Base-by-base conservation (phyloP, 1,140 invertebrate species). In the Lordiphosa clarofinis region DNA sequence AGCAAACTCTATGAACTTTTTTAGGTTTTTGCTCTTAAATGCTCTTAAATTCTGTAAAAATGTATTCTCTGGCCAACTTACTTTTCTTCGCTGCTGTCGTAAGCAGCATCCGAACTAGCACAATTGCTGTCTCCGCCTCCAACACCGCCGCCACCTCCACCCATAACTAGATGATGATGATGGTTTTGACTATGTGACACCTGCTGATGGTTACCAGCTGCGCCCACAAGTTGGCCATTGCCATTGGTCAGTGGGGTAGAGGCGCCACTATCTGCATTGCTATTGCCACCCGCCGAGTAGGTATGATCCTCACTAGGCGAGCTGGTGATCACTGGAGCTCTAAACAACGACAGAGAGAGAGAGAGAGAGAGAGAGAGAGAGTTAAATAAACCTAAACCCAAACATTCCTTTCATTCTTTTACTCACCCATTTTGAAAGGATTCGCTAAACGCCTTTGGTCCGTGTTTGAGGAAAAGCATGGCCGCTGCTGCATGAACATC, bases 401-500 rank as follows among this genome's bases (percentile, higher is more conserved):
- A 4, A 4, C 11, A 38, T 12, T 11, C 3, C n/a, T 6, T 15
- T 15, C n/a, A 15, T 15, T 15, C 38, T 15, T 1, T 1, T 1
- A 58, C 56, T 88, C 50, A 89, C 88, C 88, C 88, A 76, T 89
- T 89, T 39, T 87, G 86, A 58, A 79, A 88, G 28, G 67, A 68
- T 67, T 89, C 87, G 13, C 56, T 63, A n/a, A 88, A 89, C 48
- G 81, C 73, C 57, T 89, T 89, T 81, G 92, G 91, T 55, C 92
- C 94, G 88, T 94, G 94, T 88, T 95, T 95, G 46, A 96, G 91
- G 39, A 94, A 94, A 38, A 96, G 91, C 92, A 96, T 94, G 0
- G 95, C 94, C 7, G 94, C 93, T 3, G 95, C 95, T 6, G 95
- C 95, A 89, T 96, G 94, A 1, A 94, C 94, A 81, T 94, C 94